Conservation (phyloP, 2,113 vertebrate species). For the Misgurnus anguillicaudatus region DNA sequence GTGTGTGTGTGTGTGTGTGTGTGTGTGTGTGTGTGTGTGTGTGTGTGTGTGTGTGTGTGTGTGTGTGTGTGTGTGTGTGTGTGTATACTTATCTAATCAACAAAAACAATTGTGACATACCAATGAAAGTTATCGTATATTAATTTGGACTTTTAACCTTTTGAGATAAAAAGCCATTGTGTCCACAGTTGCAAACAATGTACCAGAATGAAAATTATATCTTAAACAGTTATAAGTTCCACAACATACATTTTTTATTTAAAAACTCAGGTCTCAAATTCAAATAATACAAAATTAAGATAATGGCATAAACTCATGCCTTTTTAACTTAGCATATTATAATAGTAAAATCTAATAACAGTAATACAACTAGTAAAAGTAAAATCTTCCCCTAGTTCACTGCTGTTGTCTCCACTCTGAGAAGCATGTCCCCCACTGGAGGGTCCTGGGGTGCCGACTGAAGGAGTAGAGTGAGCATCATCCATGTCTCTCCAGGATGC, state of each 20-base stretch:
- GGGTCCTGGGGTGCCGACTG: conserved; percentile 92
- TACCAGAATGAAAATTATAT: conserved; percentile 2
- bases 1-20: no score
- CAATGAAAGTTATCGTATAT: conserved; percentile 8
- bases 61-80: no score
- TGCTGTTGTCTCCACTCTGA: conserved; percentile 96
- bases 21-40: no score
- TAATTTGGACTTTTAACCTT: conserved; percentile 16
- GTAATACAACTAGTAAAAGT: not conserved
- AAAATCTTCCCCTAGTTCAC: conserved; percentile 84
- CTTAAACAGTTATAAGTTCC: not conserved
- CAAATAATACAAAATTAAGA: not conserved
- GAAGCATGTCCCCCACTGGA: conserved; percentile 95
- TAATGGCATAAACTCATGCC: not conserved
- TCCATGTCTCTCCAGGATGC: conserved; percentile 88
- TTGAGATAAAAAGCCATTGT: conserved; percentile 24
- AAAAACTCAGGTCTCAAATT: no score
- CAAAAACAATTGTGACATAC: not conserved
- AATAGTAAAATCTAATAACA: not conserved
- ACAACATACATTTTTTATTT: not conserved
- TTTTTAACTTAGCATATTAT: not conserved
- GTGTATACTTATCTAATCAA: no score
- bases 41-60: no score
- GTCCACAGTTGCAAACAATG: conserved; percentile 13
- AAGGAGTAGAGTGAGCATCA: conserved; percentile 92